Evolutionary conservation across 2,113 vertebrate genomes (phyloP), one percentile per base, ranked within the genome.

Genomic region (Carettochelys insculpta): DNA sequence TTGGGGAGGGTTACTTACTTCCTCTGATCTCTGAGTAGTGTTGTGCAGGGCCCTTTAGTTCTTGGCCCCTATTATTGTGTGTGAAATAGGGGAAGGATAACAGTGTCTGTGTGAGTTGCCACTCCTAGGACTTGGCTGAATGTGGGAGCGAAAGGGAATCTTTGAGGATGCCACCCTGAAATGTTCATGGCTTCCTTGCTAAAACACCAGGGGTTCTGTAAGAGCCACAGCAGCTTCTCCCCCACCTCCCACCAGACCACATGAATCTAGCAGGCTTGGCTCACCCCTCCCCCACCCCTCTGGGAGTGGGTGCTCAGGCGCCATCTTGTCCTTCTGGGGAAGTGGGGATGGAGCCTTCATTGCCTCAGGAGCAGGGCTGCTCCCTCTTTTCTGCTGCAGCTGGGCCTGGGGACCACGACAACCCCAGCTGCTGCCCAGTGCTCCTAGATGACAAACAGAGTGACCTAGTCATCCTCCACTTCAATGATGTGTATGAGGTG

Each of bases 401-500:
- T 34, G 38, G 27, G 27, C 13, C 10, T n/a, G 65, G 48, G 27
- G 65, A 68, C 43, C 43, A 75, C 25, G 47, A 19, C 29, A 38
- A 5, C 20, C 61, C n/a, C 19, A 20, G n/a, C 24, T 41, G 24
- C 41, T 43, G 71, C 71, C 43, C 24, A 13, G 71, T 47, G 17
- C 56, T 45, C 24, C 61, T 43, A 71, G 50, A 79, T 4, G 4
- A 25, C 5, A 50, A 47, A 14, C 58, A 76, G 48, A 76, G 34
- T 34, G 41, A 80, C 27, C 58, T 94, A 38, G 92, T 93, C 16
- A 88, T 96, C 54, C 92, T 96, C 52, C 93, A 90, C 78, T 96
- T 96, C 81, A 95, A 73, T 8, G 82, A 95, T 56, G 87, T 94
- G 52, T 96, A 94, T 6, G 53, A 94, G 3, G 77, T 95, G 80